These are phyloP conservation scores for Musca domestica DNA, from an alignment of 1,140 invertebrate genomes.

Conservation along the genomic window DNA sequence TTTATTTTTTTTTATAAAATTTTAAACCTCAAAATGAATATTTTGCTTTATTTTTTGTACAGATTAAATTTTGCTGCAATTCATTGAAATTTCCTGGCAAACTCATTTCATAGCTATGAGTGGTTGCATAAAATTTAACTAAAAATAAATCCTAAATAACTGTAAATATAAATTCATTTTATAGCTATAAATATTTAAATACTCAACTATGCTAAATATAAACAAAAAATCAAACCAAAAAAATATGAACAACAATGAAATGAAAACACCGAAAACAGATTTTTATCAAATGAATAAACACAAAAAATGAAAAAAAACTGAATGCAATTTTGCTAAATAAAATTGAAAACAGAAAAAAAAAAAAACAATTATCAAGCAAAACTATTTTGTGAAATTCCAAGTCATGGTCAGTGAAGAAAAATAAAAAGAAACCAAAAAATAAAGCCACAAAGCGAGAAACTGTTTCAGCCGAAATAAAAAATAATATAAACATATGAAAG, in stretches of 20 bases:
- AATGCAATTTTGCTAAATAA: slow-evolving; percentile 16
- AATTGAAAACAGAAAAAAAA: slow-evolving; percentile 22
- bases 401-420: slow-evolving; percentile 29
- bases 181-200: slow-evolving; percentile 8
- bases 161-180: slow-evolving; percentile 17
- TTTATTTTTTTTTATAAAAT: neutral
- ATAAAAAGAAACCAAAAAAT: slow-evolving; percentile 21
- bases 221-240: slow-evolving; percentile 18
- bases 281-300: slow-evolving; percentile 16
- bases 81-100: too few relatives aligned
- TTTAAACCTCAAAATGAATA: too few relatives aligned
- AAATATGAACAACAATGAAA: slow-evolving; percentile 15
- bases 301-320: slow-evolving; percentile 2
- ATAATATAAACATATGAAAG: slow-evolving; percentile 23
- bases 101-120: too few relatives aligned
- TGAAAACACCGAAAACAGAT: slow-evolving; percentile 17
- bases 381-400: slow-evolving; percentile 24
- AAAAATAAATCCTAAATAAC: neutral
- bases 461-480: slow-evolving; percentile 17
- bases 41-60: too few relatives aligned
- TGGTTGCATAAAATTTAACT: too few relatives aligned
- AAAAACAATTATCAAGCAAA: slow-evolving; percentile 25
- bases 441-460: neutral
- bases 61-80: too few relatives aligned
- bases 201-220: slow-evolving; percentile 7